A percentile compares a stretch with the other conserved stretches of the same genome.
Evolutionary conservation across 1,140 invertebrate genomes (phyloP).

Genomic region (Thaumatotibia leucotreta): DNA sequence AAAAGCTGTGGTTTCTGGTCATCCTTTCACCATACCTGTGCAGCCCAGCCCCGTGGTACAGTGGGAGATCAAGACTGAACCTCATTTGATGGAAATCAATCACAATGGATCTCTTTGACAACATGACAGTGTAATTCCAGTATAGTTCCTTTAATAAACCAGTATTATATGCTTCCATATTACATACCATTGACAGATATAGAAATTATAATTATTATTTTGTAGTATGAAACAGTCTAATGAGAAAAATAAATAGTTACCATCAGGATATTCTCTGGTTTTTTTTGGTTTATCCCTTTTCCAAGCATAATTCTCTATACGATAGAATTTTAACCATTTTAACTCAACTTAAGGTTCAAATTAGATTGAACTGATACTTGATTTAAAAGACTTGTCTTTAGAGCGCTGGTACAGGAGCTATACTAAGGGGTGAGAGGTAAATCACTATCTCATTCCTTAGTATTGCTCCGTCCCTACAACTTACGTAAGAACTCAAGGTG

Average conservation of each 20-base stretch:
- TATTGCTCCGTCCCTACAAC: too few species aligned
- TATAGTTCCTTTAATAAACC: not conserved
- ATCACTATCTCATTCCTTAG: too few species aligned
- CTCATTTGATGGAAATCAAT: slow-evolving; percentile 18
- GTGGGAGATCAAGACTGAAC: slow-evolving; percentile 67
- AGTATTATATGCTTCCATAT: slow-evolving; percentile 7
- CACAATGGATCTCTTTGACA: slow-evolving; percentile 60
- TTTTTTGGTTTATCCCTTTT: too few species aligned
- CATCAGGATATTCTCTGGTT: not conserved
- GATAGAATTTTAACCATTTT: too few species aligned
- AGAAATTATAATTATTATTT: not conserved
- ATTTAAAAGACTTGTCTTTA: too few species aligned
- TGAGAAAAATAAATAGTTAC: not conserved
- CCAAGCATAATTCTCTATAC: too few species aligned
- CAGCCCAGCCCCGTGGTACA: slow-evolving; percentile 53
- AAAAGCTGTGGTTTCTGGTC: slow-evolving; percentile 66
- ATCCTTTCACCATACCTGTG: slow-evolving; percentile 60
- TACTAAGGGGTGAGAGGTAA: too few species aligned
- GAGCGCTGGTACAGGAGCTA: too few species aligned
- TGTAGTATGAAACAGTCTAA: not conserved
- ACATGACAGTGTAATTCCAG: too few species aligned
- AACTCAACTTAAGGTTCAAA: too few species aligned
- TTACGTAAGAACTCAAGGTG: too few species aligned
- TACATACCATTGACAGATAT: not conserved
- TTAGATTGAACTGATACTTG: too few species aligned